Conservation (phyloP, 2,888 invertebrate genomes). For the Agrochola macilenta region DNA sequence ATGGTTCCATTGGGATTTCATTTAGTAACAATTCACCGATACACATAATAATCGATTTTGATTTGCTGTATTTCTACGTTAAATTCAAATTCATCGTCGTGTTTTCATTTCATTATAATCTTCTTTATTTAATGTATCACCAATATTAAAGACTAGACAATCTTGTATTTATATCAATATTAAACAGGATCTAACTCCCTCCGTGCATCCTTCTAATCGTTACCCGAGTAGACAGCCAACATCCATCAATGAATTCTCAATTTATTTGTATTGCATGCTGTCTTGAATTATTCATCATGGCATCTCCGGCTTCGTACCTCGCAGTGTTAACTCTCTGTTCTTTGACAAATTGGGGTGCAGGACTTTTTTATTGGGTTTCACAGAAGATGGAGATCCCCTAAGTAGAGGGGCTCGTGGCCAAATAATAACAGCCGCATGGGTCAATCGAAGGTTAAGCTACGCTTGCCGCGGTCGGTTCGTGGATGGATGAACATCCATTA, state of each 20-base stretch:
- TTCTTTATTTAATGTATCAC: background rate
- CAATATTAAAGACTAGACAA: background rate
- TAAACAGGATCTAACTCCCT: constrained; percentile 24
- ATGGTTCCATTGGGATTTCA: constrained; percentile 20
- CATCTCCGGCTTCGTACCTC: constrained; percentile 43
- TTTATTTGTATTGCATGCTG: constrained; percentile 52
- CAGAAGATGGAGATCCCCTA: background rate
- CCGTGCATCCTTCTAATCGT: constrained; percentile 23
- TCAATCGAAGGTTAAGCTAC: background rate
- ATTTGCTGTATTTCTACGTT: background rate
- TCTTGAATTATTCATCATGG: constrained; percentile 60
- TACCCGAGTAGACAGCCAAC: constrained; percentile 14
- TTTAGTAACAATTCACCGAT: background rate
- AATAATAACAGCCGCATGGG: background rate
- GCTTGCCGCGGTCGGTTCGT: background rate
- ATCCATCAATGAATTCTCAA: constrained; percentile 39
- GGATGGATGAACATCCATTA: background rate
- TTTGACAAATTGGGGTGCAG: constrained; percentile 42
- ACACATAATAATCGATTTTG: background rate
- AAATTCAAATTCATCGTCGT: background rate
- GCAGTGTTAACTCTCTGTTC: constrained; percentile 42
- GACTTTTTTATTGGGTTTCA: constrained; percentile 24
- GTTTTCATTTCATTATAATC: background rate
- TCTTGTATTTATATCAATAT: constrained; percentile 2
- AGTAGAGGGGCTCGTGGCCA: background rate